A percentile compares a stretch with the other conserved stretches of the same genome.
Evolutionary conservation across 1,140 invertebrate species (phyloP).

Genomic region (Polyergus mexicanus): DNA sequence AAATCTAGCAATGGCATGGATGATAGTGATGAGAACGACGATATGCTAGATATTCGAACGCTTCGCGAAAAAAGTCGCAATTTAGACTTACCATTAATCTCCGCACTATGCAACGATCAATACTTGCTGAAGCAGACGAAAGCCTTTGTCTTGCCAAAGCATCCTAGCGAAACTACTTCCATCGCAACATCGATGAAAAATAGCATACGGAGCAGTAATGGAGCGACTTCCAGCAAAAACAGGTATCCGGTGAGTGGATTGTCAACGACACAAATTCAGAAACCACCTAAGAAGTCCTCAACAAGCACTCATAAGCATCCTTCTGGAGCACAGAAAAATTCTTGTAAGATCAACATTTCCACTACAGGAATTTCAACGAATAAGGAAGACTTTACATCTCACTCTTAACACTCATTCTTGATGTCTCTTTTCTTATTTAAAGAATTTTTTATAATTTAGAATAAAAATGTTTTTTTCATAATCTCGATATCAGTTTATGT

Average conservation of each 20-base stretch:
- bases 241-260: constrained; percentile 89
- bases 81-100: constrained; percentile 94
- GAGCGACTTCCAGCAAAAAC: constrained; percentile 81
- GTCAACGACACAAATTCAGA: constrained; percentile 88
- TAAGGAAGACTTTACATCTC: constrained; percentile 82
- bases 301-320: constrained; percentile 88
- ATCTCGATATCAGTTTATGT: background rate
- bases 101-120: constrained; percentile 95
- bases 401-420: constrained; percentile 75
- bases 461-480: constrained; percentile 59
- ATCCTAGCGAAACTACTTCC: constrained; percentile 83
- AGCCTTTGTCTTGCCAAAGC: constrained; percentile 92
- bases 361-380: constrained; percentile 67
- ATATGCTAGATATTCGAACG: constrained; percentile 92
- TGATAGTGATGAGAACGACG: constrained; percentile 78
- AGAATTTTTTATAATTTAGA: constrained; percentile 60
- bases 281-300: constrained; percentile 87
- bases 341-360: constrained; percentile 73
- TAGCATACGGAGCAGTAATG: constrained; percentile 82
- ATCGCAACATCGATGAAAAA: constrained; percentile 79
- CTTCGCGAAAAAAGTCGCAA: constrained; percentile 95
- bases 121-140: constrained; percentile 94
- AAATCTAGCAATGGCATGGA: constrained; percentile 45
- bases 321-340: constrained; percentile 83
- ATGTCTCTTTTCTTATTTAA: constrained; percentile 21